Conservation (phyloP, 2,888 invertebrate genomes). For the Stenodera caucasica region DNA sequence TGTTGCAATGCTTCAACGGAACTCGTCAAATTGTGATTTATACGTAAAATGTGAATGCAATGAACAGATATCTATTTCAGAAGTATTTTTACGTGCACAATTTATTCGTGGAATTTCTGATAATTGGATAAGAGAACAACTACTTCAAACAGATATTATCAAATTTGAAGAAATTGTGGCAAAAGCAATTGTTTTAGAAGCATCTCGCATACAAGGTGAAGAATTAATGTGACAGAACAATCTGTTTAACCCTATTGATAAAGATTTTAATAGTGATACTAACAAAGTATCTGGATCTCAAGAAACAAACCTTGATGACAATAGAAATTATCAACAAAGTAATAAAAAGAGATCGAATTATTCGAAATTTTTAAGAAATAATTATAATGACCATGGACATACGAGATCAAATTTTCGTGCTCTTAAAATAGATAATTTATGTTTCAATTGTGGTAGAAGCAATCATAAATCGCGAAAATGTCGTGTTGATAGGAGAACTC, state of each 20-base stretch:
- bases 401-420: neutral
- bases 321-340: too few relatives aligned
- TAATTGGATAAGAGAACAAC: neutral
- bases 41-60: neutral
- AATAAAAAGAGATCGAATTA: too few relatives aligned
- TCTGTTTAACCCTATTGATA: neutral
- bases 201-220: neutral
- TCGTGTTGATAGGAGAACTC: neutral
- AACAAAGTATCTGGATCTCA: neutral
- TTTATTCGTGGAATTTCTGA: neutral
- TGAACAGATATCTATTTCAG: neutral
- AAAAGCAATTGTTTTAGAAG: neutral
- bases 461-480: neutral
- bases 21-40: neutral
- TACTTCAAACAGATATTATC: neutral
- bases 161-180: neutral
- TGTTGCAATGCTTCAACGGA: neutral
- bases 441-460: neutral
- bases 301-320: neutral
- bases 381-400: neutral
- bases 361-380: neutral
- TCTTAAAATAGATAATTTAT: neutral
- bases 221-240: neutral
- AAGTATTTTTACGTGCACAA: neutral
- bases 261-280: neutral